Evolutionary conservation across 1,140 invertebrate species (phyloP), one percentile per base, ranked within the genome.

Genomic region (Drosophila ficusphila): DNA sequence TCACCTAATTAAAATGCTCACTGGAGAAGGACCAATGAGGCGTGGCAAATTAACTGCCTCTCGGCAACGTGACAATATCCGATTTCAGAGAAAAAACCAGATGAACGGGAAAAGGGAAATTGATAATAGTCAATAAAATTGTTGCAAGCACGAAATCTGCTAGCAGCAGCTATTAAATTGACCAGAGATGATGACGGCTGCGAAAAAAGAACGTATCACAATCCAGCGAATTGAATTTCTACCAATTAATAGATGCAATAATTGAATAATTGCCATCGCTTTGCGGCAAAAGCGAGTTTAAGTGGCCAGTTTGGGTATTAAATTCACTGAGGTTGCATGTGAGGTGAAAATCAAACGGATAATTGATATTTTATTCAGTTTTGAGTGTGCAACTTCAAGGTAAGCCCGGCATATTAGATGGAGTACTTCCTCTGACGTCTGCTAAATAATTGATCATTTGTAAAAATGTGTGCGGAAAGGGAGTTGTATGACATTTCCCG

Each of bases 171-270:
- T 14, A 44, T 25, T 21, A 23, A 42, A 42, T 23, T 25, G 21
- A 25, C 19, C 42, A 33, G 19, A 46, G 19, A 19, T 33, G 42
- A 64, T 56, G 18, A 44, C 52, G 52, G 7, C 23, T n/a, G 38
- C 14, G 12, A 29, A 57, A 67, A 70, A 56, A 34, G 31, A 8
- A 54, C 23, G 41, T 8, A 31, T 12, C 19, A 36, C 25, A 29
- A 34, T 21, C 38, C n/a, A 34, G 31, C 25, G 18, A 86, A 64
- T 54, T 53, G 49, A 67, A 60, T 78, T 83, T 65, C 44, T 75
- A 53, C 52, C 47, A 71, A 78, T 85, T 78, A 78, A 83, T 75
- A 74, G 65, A 56, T 62, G 48, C 44, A 34, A 27, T 65, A 78
- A 83, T 70, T 60, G 51, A 58, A 71, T 79, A 67, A 78, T 77